Percentiles rank a stretch among this genome's conserved stretches.
phyloP scores from a whole-genome alignment of 2,113 vertebrate genomes.

The Phyllopteryx taeniolatus region DNA sequence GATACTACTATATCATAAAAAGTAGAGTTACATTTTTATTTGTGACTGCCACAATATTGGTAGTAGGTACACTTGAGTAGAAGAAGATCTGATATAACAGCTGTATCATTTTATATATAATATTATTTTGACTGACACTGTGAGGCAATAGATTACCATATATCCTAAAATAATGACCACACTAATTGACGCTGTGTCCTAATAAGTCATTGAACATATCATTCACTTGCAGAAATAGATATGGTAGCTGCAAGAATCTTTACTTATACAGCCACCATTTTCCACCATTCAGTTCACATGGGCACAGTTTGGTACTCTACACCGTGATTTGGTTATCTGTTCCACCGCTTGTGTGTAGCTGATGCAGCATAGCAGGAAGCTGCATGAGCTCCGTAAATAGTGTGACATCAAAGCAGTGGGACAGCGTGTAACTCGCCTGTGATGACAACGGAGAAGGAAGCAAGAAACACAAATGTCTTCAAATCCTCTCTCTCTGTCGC shows the following conservation, averaged over 20 bases:
- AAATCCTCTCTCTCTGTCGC: neutral
- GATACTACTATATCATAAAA: neutral
- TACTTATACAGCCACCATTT: neutral
- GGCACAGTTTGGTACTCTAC: neutral
- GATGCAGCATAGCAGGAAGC: neutral
- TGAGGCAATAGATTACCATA: no score
- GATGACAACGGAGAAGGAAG: neutral
- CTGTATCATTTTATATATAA: no score
- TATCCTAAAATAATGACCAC: no score
- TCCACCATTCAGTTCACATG: neutral
- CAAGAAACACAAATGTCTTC: neutral
- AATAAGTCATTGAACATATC: no score
- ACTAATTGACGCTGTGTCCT: no score
- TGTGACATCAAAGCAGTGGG: neutral
- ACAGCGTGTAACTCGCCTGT: neutral
- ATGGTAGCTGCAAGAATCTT: neutral
- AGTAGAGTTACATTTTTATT: no score
- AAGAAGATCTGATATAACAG: no score
- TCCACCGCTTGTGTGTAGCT: neutral
- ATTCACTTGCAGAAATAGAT: neutral
- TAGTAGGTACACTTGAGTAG: no score
- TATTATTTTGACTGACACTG: no score
- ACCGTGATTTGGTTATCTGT: neutral
- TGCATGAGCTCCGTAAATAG: constrained; percentile 5
- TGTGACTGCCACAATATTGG: no score